Percentiles rank a stretch among this genome's conserved stretches.
These are phyloP conservation scores for Ommatoiulus sabulosus DNA, from an alignment of 2,888 invertebrate species.

Conservation along the genomic window DNA sequence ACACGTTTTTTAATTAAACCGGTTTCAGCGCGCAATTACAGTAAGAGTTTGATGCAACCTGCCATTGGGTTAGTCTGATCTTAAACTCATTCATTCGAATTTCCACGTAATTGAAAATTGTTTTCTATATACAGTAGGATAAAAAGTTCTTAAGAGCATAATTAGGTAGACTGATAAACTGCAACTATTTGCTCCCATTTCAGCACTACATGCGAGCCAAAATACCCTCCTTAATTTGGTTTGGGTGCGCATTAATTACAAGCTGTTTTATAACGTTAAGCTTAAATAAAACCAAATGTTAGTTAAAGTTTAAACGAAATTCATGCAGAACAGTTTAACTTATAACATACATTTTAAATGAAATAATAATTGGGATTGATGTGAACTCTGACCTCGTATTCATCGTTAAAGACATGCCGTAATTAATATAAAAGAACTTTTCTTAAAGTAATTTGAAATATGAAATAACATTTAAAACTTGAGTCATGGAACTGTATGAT, in stretches of 20 bases:
- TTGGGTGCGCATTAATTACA: neutral
- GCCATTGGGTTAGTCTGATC: neutral
- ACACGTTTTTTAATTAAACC: neutral
- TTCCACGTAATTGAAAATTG: neutral
- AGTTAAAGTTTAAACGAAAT: neutral
- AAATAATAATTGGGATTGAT: neutral
- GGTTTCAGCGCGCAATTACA: neutral
- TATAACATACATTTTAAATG: neutral
- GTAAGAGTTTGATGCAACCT: neutral
- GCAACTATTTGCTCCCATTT: neutral
- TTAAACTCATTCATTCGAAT: neutral
- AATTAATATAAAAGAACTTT: too few relatives aligned
- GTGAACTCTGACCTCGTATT: constrained; percentile 26
- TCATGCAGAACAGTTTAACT: neutral
- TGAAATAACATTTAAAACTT: too few relatives aligned
- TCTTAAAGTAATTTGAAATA: too few relatives aligned
- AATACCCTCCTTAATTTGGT: neutral
- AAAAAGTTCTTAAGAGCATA: neutral
- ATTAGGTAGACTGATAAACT: neutral
- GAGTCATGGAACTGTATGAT: too few relatives aligned
- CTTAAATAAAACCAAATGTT: neutral
- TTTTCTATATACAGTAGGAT: neutral
- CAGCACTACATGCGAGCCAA: neutral
- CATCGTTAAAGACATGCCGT: too few relatives aligned
- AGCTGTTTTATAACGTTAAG: neutral